Base-by-base conservation (phyloP, 2,888 invertebrate genomes). In the Hedychridium roseum region DNA sequence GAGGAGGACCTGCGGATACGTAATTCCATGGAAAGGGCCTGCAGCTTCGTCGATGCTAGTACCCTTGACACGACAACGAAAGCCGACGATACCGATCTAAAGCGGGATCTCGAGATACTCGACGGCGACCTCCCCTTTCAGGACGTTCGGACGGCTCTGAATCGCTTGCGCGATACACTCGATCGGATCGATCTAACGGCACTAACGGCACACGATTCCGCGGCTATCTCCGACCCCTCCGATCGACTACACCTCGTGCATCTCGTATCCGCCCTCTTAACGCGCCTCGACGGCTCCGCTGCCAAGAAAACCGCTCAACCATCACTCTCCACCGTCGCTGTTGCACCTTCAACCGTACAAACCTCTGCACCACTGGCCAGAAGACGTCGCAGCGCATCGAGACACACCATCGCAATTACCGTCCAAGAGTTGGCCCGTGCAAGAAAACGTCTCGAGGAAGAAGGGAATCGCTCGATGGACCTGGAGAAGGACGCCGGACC, bases 381-480 rank as follows among this genome's bases (percentile, higher is more conserved):
- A 51, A 79, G 84, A 6, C 83, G 86, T 44, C 83, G 84, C 55
- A 84, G 89, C 20, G 85, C 86, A 52, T 85, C 85, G 35, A 80
- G 93, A 0, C 91, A 93, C 76, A 93, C 93, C 0, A 90, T 93
- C 15, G 92, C 91, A 35, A 92, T 93, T 12, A 91, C 90, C 27
- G 84, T 85, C 32, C 91, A 91, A 72, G 93, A 93, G 69, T 79
- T 93, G 17, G 90, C 88, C 2, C 86, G 88, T 64, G 93, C 93
- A 0, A 82, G 92, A 34, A 85, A 87, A 46, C 84, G 90, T 69
- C 85, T 92, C 59, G 89, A 91, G 75, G 86, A 87, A 64, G 83
- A 64, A 34, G 60, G 21, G 6, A 38, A 26, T 9, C 27, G 30
- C 3, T 3, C 36, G 2, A 3, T 2, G 11, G 36, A 18, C 5